A percentile compares a stretch with the other conserved stretches of the same genome.
Evolutionary conservation across 2,113 vertebrate species (phyloP).

Genomic region (Urocolius indicus): DNA sequence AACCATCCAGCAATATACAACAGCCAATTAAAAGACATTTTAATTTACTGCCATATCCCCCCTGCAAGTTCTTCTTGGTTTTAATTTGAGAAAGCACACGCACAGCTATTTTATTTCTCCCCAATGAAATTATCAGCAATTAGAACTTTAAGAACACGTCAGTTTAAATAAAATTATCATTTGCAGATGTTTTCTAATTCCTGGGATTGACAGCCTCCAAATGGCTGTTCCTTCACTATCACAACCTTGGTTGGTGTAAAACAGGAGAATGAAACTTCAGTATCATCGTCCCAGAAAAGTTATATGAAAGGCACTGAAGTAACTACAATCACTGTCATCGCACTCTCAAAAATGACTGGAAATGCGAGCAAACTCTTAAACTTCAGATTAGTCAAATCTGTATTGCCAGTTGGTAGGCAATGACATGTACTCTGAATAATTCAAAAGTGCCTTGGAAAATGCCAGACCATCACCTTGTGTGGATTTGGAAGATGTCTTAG

Average conservation of each 20-base stretch:
- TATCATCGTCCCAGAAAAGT: not conserved
- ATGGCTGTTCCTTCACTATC: not conserved
- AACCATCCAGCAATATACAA: not conserved
- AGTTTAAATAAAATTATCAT: not conserved
- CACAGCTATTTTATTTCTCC: not conserved
- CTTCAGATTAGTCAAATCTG: not conserved
- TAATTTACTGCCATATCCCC: not conserved
- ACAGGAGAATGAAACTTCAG: not conserved
- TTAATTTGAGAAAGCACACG: not conserved
- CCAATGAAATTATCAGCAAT: constrained; percentile 5
- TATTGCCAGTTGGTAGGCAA: not conserved
- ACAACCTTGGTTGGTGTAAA: not conserved
- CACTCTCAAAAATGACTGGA: not conserved
- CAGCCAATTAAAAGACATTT: constrained; percentile 15
- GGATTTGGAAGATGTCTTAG: not conserved
- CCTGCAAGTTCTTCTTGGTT: not conserved
- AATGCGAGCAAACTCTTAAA: not conserved
- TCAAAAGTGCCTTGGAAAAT: not conserved
- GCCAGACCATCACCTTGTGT: not conserved
- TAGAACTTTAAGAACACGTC: not conserved
- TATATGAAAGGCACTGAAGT: not conserved
- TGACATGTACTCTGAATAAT: not conserved
- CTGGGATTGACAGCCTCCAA: not conserved
- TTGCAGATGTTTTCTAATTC: not conserved
- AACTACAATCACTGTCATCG: not conserved